These are phyloP conservation scores for Onychomys arenicola DNA, from an alignment of 2,797 vertebrate genomes.

Conservation along the genomic window DNA sequence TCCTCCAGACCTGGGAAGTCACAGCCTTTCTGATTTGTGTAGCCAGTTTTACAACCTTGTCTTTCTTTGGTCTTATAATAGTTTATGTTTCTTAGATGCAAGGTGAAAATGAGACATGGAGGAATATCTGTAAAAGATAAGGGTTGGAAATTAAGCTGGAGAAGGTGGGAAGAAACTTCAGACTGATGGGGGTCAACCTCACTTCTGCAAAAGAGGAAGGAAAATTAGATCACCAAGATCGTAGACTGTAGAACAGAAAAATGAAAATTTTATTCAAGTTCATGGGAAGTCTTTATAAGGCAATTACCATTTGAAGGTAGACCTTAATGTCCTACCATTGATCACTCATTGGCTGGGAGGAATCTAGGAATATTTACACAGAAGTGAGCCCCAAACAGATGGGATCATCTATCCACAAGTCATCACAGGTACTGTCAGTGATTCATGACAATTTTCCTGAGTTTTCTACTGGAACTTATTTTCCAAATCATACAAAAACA, in stretches of 20 bases:
- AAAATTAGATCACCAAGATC: not conserved
- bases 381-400: not conserved
- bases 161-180: not conserved
- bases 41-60: not conserved
- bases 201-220: not conserved
- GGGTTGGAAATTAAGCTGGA: not conserved
- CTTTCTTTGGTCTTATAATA: not conserved
- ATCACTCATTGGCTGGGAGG: not conserved
- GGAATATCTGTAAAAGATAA: not conserved
- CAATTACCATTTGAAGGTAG: not conserved
- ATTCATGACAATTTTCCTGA: not conserved
- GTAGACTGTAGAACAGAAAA: not conserved
- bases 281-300: not conserved
- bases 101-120: not conserved
- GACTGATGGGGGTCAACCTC: not conserved
- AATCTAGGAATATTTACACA: not conserved
- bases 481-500: not conserved
- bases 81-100: not conserved
- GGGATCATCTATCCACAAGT: no score
- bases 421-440: not conserved
- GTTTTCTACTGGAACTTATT: not conserved
- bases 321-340: accelerated
- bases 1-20: not conserved
- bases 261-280: not conserved
- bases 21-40: not conserved